Conservation (phyloP, 2,113 vertebrate species). For the Pollimyrus isidori region DNA sequence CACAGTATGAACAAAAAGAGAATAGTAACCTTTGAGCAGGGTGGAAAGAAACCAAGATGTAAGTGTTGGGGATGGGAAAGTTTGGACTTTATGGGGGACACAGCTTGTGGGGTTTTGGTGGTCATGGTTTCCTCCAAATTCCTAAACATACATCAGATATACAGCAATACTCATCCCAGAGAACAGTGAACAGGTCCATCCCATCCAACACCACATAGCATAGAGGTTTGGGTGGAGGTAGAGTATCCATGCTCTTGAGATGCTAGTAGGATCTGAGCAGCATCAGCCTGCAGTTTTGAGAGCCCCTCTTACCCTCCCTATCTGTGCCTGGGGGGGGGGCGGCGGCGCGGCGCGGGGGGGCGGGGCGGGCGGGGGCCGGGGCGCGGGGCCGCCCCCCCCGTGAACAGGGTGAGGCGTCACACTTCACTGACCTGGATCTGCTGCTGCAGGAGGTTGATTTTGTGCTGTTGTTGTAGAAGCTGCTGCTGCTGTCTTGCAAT, state of each 20-base stretch:
- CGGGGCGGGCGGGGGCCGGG: too few species aligned
- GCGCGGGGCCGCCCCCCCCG: too few species aligned
- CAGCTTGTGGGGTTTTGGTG: neutral
- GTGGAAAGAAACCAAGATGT: neutral
- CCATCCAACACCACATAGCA: neutral
- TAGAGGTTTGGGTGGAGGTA: neutral
- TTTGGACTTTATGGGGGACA: neutral
- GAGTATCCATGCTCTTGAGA: neutral
- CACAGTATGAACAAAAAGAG: neutral
- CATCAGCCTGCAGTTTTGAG: too few species aligned
- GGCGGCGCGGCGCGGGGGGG: too few species aligned
- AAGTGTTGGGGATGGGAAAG: neutral
- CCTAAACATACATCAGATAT: neutral
- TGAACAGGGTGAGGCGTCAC: too few species aligned
- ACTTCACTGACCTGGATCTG: conserved; percentile 86
- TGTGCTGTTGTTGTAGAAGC: conserved; percentile 94
- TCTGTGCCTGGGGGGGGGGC: too few species aligned
- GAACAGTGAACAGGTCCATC: neutral
- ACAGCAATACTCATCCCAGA: neutral
- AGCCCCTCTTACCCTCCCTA: too few species aligned
- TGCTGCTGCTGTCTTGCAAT: conserved; percentile 93
- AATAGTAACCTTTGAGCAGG: neutral
- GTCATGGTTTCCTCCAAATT: neutral
- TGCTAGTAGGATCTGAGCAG: neutral
- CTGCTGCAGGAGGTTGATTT: conserved; percentile 93